Evolutionary conservation across 2,797 vertebrate species (phyloP), one percentile per base, ranked within the genome.

Genomic region (Molossus molossus): DNA sequence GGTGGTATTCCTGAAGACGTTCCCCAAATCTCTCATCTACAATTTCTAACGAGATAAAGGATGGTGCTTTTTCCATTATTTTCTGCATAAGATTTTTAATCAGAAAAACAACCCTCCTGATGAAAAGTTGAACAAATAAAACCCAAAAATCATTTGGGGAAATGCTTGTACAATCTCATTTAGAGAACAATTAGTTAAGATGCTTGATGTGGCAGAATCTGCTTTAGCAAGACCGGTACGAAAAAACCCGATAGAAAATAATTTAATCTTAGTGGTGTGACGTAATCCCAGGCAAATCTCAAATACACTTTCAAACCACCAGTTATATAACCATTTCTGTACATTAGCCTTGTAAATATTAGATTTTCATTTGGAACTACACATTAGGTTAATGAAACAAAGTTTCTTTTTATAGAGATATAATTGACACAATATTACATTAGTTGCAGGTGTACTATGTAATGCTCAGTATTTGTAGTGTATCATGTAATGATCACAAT

Each of bases 41-140:
- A n/a, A 45, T 80, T 18, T 81, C 53, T 86, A 86, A 92, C 27
- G 86, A 83, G 57, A 48, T 62, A 82, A 88, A 95, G 40, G 67
- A 48, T 13, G 27, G 2, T 53, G 58, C 83, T 79, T 90, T 53
- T 27, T 20, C 60, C 14, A 48, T 48, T 15, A 27, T 64, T 81
- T 64, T 90, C 83, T 94, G 9, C 12, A 9, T 67, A 92, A 11
- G 9, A 10, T 33, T 79, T 88, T 88, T 37, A 77, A 57, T 83
- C 17, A 88, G 60, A 55, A 62, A 91, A 81, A 65, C 5, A 69
- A 37, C 3, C 53, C 29, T 50, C n/a, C 12, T 33, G 21, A 12
- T 13, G 0, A 23, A 84, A 53, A 64, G 12, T 11, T 37, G 21
- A 37, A 50, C 40, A n/a, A 37, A 45, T 10, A 27, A 72, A 79